Evolutionary conservation across 2,113 vertebrate genomes (phyloP).

Genomic region (Sebastes fasciatus): DNA sequence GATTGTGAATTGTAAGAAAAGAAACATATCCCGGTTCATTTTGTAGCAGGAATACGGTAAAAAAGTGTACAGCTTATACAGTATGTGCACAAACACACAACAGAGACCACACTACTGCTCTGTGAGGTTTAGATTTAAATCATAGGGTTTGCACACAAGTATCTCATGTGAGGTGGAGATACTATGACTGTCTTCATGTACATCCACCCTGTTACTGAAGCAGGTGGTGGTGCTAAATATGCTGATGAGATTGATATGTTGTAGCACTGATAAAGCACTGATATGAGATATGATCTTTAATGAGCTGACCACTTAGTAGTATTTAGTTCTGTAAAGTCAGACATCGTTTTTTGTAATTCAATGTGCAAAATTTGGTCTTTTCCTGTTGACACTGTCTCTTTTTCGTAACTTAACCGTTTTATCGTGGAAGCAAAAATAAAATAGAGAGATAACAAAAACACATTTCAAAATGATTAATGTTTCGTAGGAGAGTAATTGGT

Average conservation of each 20-base stretch:
- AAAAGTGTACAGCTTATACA: slow-evolving; percentile 18
- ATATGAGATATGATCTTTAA: neutral
- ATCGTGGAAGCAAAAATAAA: slow-evolving; percentile 33
- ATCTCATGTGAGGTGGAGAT: slow-evolving; percentile 60
- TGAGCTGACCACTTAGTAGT: slow-evolving; percentile 16
- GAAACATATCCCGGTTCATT: slow-evolving; percentile 26
- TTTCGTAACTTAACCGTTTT: slow-evolving; percentile 38
- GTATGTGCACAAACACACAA: slow-evolving; percentile 39
- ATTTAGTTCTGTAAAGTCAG: slow-evolving; percentile 39
- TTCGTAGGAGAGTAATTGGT: neutral
- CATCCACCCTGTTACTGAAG: slow-evolving; percentile 42
- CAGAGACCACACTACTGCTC: slow-evolving; percentile 45
- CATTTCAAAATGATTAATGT: neutral
- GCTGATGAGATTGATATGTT: slow-evolving; percentile 58
- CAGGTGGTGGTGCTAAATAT: slow-evolving; percentile 62
- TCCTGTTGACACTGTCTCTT: slow-evolving; percentile 35
- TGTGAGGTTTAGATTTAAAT: slow-evolving; percentile 53
- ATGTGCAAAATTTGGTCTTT: slow-evolving; percentile 52
- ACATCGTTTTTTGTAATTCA: slow-evolving; percentile 18
- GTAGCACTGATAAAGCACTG: slow-evolving; percentile 38
- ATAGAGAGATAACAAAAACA: slow-evolving; percentile 1
- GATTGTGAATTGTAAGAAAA: slow-evolving; percentile 9
- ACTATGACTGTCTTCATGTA: slow-evolving; percentile 39
- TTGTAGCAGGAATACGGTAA: slow-evolving; percentile 35
- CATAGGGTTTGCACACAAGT: slow-evolving; percentile 75